Conservation (phyloP, 2,888 invertebrate species). For the Homarus gammarus region DNA sequence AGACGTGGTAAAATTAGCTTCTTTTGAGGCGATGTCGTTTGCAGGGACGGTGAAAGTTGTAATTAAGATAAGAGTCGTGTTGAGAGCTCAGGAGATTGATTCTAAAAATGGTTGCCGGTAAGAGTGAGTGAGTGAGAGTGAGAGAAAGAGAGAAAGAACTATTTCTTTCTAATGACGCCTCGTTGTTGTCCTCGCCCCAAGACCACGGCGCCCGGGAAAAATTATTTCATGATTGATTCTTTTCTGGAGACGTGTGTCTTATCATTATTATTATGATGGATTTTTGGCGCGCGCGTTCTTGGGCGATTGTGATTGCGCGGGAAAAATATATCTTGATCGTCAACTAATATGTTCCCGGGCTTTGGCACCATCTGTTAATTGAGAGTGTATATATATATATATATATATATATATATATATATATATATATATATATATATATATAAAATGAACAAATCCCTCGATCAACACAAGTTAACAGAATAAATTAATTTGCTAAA, state of each 20-base stretch:
- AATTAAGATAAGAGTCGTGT: constrained; percentile 69
- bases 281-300: not conserved
- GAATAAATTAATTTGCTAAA: no score
- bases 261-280: constrained; percentile 6
- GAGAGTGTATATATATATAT: constrained; percentile 21
- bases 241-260: constrained; percentile 14
- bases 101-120: constrained; percentile 51
- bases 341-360: no score
- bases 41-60: constrained; percentile 58
- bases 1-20: constrained; percentile 69
- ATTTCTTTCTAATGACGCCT: constrained; percentile 5
- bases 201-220: constrained; percentile 6
- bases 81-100: constrained; percentile 51
- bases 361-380: no score
- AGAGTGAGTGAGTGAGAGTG: no score
- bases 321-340: not conserved
- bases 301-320: not conserved
- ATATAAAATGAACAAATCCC: no score
- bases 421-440: constrained; percentile 49
- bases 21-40: constrained; percentile 64
- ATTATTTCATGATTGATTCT: constrained; percentile 42
- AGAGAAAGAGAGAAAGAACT: not conserved
- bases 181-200: constrained; percentile 19
- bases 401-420: constrained; percentile 40
- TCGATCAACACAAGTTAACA: no score